A percentile compares a stretch with the other conserved stretches of the same genome.
These are phyloP conservation scores for Phocoena sinus DNA, from an alignment of 2,113 vertebrate species.

Conservation along the genomic window DNA sequence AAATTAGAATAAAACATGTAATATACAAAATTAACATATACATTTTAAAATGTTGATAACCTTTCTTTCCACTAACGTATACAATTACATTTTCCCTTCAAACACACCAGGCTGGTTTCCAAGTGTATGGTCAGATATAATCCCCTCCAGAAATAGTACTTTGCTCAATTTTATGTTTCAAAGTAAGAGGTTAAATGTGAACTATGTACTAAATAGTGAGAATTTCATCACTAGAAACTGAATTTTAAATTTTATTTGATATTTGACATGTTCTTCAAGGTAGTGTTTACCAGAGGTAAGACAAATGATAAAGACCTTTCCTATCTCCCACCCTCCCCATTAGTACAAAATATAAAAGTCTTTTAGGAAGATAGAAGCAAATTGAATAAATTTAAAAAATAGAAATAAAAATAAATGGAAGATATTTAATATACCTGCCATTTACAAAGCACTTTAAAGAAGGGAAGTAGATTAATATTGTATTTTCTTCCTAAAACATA, in stretches of 20 bases:
- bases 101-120: neutral
- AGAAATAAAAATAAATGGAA: neutral
- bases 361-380: neutral
- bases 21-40: slow-evolving; percentile 36
- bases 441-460: neutral
- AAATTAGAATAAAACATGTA: slow-evolving; percentile 27
- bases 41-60: neutral
- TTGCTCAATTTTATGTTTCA: neutral
- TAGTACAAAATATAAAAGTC: neutral
- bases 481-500: neutral
- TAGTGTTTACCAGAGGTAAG: neutral
- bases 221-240: neutral
- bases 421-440: neutral
- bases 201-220: neutral
- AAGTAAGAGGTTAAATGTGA: slow-evolving; percentile 17
- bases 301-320: neutral
- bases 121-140: neutral
- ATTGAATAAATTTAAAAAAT: neutral
- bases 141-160: neutral
- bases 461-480: neutral
- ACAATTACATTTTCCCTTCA: neutral
- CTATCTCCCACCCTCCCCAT: neutral
- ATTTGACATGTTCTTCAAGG: neutral
- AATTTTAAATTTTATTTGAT: slow-evolving; percentile 7
- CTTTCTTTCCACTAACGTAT: neutral